A percentile compares a stretch with the other conserved stretches of the same genome.
Evolutionary conservation across 2,113 vertebrate genomes (phyloP).

Genomic region (Bubo blakistoni): DNA sequence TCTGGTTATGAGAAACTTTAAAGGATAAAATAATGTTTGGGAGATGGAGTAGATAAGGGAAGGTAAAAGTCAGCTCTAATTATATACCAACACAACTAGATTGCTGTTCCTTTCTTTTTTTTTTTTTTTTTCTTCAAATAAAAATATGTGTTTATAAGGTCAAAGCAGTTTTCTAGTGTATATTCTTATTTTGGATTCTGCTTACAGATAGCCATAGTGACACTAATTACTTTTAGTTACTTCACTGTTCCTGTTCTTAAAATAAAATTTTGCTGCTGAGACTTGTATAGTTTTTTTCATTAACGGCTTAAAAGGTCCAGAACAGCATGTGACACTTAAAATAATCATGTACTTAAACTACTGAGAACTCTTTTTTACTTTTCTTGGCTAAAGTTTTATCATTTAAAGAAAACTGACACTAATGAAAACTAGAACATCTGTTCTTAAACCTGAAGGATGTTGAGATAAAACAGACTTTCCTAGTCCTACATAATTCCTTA

Average conservation of each 20-base stretch:
- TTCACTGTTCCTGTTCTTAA: not conserved
- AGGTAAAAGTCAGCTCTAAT: not conserved
- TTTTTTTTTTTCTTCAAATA: not conserved
- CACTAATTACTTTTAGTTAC: not conserved
- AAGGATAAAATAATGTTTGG: not conserved
- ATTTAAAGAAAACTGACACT: not conserved
- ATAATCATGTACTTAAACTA: conserved; percentile 1
- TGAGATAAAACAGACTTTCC: not conserved
- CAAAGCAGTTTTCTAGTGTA: not conserved
- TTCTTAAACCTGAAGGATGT: not conserved
- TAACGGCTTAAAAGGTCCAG: not conserved
- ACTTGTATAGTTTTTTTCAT: not conserved
- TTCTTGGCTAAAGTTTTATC: conserved; percentile 10
- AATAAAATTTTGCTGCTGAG: not conserved
- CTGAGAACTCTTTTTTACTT: not conserved
- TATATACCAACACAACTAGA: not conserved
- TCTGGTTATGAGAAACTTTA: not conserved
- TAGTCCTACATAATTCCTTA: not conserved
- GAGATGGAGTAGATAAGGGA: not conserved
- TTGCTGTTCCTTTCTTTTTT: not conserved
- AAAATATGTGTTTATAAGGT: not conserved
- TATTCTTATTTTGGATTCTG: not conserved
- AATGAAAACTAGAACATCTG: not conserved
- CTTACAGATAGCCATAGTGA: not conserved
- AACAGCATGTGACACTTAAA: not conserved